phyloP scores from a whole-genome alignment of 2,113 vertebrate genomes.

The Aspiorhynchus laticeps region DNA sequence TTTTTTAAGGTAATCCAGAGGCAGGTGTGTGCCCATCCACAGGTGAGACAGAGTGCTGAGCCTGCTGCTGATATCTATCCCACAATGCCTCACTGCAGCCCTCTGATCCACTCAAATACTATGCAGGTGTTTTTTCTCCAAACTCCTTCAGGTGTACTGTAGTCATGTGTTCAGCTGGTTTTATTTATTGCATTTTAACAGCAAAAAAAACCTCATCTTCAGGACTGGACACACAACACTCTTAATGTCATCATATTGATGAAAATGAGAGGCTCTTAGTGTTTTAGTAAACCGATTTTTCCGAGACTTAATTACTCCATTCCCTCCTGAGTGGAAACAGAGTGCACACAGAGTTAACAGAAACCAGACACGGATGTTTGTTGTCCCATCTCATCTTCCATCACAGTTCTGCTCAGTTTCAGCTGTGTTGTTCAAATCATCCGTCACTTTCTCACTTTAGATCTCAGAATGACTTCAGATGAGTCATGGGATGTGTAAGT shows the following conservation, averaged over 20 bases:
- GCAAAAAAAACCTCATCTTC: slow-evolving; percentile 2
- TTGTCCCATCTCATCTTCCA: not conserved
- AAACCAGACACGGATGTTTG: not conserved
- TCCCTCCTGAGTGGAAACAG: not conserved
- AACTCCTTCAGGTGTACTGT: slow-evolving; percentile 6
- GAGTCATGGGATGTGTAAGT: not conserved
- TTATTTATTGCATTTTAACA: slow-evolving; percentile 45
- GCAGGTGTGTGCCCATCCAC: slow-evolving; percentile 74
- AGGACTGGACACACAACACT: not conserved
- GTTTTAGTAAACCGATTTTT: slow-evolving; percentile 13
- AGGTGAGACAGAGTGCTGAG: slow-evolving; percentile 80
- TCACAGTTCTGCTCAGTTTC: not conserved
- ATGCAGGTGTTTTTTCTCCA: slow-evolving; percentile 46
- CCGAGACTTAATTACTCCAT: not conserved
- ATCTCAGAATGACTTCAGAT: slow-evolving; percentile 9
- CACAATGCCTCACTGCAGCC: slow-evolving; percentile 33
- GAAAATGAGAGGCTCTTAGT: slow-evolving; percentile 57
- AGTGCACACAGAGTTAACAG: not conserved
- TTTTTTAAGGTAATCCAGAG: slow-evolving; percentile 73
- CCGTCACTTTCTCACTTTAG: not conserved
- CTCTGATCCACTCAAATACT: slow-evolving; percentile 23
- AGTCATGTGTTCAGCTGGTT: slow-evolving; percentile 23
- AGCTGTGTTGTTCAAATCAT: not conserved
- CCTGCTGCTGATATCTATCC: slow-evolving; percentile 29
- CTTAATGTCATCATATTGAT: slow-evolving; percentile 88